phyloP scores from a whole-genome alignment of 2,888 invertebrate genomes.

The Hedychridium roseum region DNA sequence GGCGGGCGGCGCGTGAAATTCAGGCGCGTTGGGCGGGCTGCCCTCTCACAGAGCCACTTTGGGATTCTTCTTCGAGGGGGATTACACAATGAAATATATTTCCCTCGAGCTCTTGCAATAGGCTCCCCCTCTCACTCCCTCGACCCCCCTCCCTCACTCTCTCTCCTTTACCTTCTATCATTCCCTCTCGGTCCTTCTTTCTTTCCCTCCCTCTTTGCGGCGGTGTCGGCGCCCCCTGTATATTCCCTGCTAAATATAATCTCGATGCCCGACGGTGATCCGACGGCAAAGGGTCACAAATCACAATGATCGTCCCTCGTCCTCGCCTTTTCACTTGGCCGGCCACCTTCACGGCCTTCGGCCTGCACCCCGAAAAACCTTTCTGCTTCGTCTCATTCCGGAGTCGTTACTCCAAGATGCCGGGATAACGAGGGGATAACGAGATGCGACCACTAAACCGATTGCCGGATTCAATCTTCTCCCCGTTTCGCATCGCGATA shows the following conservation, averaged over 20 bases:
- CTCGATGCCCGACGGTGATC: neutral
- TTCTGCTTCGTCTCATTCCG: no score
- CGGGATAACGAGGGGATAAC: no score
- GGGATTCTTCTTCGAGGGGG: slow-evolving; percentile 47
- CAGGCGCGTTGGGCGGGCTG: slow-evolving; percentile 21
- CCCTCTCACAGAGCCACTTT: slow-evolving; percentile 12
- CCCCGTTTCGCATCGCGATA: no score
- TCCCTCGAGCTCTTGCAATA: slow-evolving; percentile 35
- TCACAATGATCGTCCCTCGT: no score
- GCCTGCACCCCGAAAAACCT: no score
- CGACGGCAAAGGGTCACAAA: neutral
- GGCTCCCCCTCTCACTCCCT: slow-evolving; percentile 3
- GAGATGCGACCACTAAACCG: no score
- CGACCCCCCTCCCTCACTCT: slow-evolving; percentile 1
- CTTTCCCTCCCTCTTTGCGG: slow-evolving; percentile 9
- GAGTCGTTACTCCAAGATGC: no score
- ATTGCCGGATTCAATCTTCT: no score
- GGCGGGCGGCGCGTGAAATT: no score
- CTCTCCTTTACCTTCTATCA: slow-evolving; percentile 8
- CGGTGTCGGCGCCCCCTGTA: neutral
- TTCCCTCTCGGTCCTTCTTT: slow-evolving; percentile 23
- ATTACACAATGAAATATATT: slow-evolving; percentile 63
- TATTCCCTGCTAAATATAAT: slow-evolving; percentile 1
- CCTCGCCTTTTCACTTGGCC: no score
- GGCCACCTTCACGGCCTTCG: no score